Conservation (phyloP, 2,888 invertebrate species). For the Nephrotoma appendiculata region DNA sequence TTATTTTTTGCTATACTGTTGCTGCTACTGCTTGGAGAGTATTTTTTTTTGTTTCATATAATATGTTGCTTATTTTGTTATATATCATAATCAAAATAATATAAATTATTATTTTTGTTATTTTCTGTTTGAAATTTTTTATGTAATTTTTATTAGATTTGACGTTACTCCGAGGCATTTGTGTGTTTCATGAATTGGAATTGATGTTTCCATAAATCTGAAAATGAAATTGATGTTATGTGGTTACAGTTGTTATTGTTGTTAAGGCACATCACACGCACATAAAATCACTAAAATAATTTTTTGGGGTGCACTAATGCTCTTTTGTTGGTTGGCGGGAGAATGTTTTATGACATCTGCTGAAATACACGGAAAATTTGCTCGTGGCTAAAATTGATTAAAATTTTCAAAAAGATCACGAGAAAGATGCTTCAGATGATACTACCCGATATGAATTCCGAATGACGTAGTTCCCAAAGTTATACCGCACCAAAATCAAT, state of each 20-base stretch:
- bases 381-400: too few species aligned
- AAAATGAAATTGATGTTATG: background rate
- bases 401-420: too few species aligned
- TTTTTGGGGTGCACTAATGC: background rate
- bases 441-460: too few species aligned
- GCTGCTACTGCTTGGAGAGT: background rate
- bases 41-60: background rate
- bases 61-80: background rate
- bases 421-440: too few species aligned
- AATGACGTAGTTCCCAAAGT: too few species aligned
- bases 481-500: too few species aligned
- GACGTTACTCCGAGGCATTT: background rate
- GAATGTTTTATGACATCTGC: too few species aligned
- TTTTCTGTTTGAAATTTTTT: background rate
- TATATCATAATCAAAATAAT: background rate
- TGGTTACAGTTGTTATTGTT: background rate
- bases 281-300: background rate
- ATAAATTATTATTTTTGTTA: background rate
- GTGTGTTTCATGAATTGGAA: background rate
- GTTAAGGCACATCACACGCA: background rate
- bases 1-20: background rate
- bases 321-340: background rate
- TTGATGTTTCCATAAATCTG: background rate
- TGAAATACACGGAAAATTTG: too few species aligned
- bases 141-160: background rate